Evolutionary conservation across 2,797 vertebrate genomes (phyloP).

Genomic region (Gastrophryne carolinensis): DNA sequence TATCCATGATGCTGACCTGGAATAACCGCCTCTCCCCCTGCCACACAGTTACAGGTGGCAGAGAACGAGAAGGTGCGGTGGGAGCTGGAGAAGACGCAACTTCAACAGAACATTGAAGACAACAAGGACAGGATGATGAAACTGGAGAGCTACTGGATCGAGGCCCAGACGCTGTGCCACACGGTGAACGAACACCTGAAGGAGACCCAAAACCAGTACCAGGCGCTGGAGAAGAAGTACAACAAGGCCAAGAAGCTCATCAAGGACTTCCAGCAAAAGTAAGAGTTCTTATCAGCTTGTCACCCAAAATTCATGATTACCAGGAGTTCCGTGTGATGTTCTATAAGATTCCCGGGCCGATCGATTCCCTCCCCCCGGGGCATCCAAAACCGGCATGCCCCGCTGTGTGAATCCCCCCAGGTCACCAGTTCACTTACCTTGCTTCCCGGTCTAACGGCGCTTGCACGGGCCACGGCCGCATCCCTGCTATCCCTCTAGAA

Average conservation of each 20-base stretch:
- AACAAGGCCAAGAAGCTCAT: constrained; percentile 99
- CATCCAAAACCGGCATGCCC: too few relatives aligned
- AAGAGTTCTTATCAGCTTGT: too few relatives aligned
- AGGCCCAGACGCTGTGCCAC: constrained; percentile 95
- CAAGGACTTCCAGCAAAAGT: constrained; percentile 99
- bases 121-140: constrained; percentile 98
- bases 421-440: too few relatives aligned
- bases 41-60: constrained; percentile 81
- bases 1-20: too few relatives aligned
- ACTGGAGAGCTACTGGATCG: constrained; percentile 97
- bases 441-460: too few relatives aligned
- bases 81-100: constrained; percentile 92
- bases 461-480: too few relatives aligned
- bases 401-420: too few relatives aligned
- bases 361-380: too few relatives aligned
- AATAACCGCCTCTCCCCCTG: background rate
- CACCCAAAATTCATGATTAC: too few relatives aligned
- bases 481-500: too few relatives aligned
- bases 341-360: too few relatives aligned
- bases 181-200: constrained; percentile 97
- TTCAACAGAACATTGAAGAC: constrained; percentile 96
- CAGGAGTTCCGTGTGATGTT: too few relatives aligned
- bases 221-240: constrained; percentile 96
- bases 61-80: constrained; percentile 95
- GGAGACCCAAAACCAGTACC: constrained; percentile 95